Percentiles rank a stretch among this genome's conserved stretches.
These are phyloP conservation scores for Heliconius charithonia DNA, from an alignment of 2,888 invertebrate genomes.

Conservation along the genomic window DNA sequence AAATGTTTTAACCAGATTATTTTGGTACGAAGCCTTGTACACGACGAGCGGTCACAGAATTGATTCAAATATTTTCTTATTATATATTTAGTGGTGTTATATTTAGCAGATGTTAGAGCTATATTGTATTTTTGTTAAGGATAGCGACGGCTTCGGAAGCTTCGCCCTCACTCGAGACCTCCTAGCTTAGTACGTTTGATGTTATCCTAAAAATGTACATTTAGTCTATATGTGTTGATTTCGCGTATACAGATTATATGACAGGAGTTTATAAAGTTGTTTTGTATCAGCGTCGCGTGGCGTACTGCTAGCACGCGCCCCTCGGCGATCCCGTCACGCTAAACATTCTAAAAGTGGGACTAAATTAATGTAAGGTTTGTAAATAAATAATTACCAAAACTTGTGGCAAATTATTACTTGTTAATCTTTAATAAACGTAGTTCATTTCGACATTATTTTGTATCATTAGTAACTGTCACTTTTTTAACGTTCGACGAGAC, in stretches of 20 bases:
- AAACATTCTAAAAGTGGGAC: slow-evolving; percentile 80
- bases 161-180: slow-evolving; percentile 18
- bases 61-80: slow-evolving; percentile 73
- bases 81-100: slow-evolving; percentile 58
- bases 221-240: slow-evolving; percentile 19
- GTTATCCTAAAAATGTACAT: slow-evolving; percentile 15
- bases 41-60: slow-evolving; percentile 52
- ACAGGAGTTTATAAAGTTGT: not conserved
- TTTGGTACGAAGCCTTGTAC: slow-evolving; percentile 55
- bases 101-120: slow-evolving; percentile 51
- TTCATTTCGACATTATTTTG: slow-evolving; percentile 72
- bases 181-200: slow-evolving; percentile 13
- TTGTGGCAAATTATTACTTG: slow-evolving; percentile 82
- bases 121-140: slow-evolving; percentile 44
- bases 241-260: slow-evolving; percentile 13
- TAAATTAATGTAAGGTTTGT: slow-evolving; percentile 81
- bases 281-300: slow-evolving; percentile 4
- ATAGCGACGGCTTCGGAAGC: slow-evolving; percentile 15
- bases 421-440: slow-evolving; percentile 73
- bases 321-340: slow-evolving; percentile 37
- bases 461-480: slow-evolving; percentile 68
- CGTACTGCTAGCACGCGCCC: not conserved
- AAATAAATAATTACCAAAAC: slow-evolving; percentile 76
- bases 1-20: slow-evolving; percentile 71
- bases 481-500: slow-evolving; percentile 63